Base-by-base conservation (phyloP, 1,140 invertebrate genomes). In the Delia radicum region DNA sequence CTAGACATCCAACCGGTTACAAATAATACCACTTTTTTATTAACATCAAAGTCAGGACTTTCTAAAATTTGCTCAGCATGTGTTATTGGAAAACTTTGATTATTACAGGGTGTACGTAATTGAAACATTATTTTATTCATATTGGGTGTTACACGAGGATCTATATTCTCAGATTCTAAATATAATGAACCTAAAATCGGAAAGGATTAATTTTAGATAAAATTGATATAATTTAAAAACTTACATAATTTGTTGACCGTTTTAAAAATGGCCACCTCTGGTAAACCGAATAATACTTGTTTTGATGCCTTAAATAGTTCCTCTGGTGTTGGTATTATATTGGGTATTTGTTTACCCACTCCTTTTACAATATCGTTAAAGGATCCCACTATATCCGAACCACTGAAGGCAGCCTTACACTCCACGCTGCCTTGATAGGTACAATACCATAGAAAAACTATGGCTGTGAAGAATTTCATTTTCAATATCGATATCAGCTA, bases 31-130 rank as follows among this genome's bases (percentile, higher is more conserved):
- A 33, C 21, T 3, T 31, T 69, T 69, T 69, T 69, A n/a, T 21
- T 69, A 15, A 33, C 65, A 69, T 69, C 29, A 26, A 24, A 69
- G 2, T 69, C 65, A 21, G 65, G 7, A 18, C 6, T 33, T 69
- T 69, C 29, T 15, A 76, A 12, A 63, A 76, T 42, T 12, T 33
- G 27, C 27, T n/a, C 3, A 6, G 71, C n/a, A 13, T 76, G n/a
- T 0, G n/a, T 37, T 33, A 76, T 2, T 12, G 71, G 27, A 6
- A 27, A 73, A 12, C 24, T 1, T 10, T 12, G 28, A 18, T 31
- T 21, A n/a, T 31, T 15, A 13, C 75, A 76, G 5, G 29, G 10
- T 65, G 71, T 76, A 27, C 71, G 69, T 5, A 76, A 21, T 21
- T 63, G 75, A 21, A 76, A 73, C 6, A 21, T 15, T 1, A 76